Evolutionary conservation across 2,888 invertebrate species (phyloP).

Genomic region (Orchestes rusci): DNA sequence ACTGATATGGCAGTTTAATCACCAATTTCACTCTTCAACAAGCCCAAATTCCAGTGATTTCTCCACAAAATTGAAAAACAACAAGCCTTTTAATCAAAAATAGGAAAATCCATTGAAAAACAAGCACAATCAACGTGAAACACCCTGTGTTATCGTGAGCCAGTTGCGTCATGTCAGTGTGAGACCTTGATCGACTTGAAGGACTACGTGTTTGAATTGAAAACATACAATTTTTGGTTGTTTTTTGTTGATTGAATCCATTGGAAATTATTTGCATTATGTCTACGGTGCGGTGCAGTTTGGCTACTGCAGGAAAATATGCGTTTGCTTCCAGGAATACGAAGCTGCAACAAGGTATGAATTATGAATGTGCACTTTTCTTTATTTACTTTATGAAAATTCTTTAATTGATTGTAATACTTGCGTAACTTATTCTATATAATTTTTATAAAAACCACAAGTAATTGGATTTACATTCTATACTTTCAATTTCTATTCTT

Average conservation of each 20-base stretch:
- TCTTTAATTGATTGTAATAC: background rate
- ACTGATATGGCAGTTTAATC: constrained; percentile 15
- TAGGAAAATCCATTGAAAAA: no score
- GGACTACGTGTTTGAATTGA: constrained; percentile 22
- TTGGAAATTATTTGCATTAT: constrained; percentile 29
- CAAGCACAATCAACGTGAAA: no score
- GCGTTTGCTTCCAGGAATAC: constrained; percentile 38
- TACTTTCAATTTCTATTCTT: no score
- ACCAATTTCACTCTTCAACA: constrained; percentile 10
- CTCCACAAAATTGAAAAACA: no score
- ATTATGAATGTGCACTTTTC: background rate
- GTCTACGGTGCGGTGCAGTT: constrained; percentile 43
- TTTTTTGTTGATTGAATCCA: constrained; percentile 6
- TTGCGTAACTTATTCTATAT: background rate
- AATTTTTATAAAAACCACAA: constrained; percentile 1
- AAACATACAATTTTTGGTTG: constrained; percentile 15
- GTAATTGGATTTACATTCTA: background rate
- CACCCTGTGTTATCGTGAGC: no score
- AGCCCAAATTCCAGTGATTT: constrained; percentile 31
- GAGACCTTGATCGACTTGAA: constrained; percentile 24
- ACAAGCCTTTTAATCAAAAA: constrained; percentile 9
- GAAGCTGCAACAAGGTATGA: constrained; percentile 42
- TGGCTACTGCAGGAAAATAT: constrained; percentile 42
- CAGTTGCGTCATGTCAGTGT: constrained; percentile 25
- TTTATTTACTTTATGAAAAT: constrained; percentile 1